Percentiles rank a stretch among this genome's conserved stretches.
Evolutionary conservation across 2,888 invertebrate species (phyloP).

Genomic region (Cynaeus angustus): DNA sequence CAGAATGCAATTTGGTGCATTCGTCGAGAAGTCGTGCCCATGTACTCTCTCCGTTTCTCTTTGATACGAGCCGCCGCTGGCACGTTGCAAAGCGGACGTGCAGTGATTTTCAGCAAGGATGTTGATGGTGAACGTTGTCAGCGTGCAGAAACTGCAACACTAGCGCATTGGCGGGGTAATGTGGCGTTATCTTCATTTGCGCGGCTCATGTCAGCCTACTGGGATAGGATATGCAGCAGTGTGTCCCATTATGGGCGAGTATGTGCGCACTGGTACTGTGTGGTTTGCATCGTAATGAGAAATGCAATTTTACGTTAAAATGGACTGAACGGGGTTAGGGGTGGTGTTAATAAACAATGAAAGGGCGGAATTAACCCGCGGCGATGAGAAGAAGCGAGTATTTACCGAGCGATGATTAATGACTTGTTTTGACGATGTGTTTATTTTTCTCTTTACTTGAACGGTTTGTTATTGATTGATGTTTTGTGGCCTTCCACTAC

Average conservation of each 20-base stretch:
- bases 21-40: constrained; percentile 40
- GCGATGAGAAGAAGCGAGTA: neutral
- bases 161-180: constrained; percentile 63
- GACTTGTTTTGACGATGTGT: no score
- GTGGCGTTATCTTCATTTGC: constrained; percentile 70
- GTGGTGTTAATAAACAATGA: constrained; percentile 60
- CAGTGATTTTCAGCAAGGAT: constrained; percentile 27
- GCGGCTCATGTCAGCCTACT: constrained; percentile 64
- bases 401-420: no score
- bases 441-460: no score
- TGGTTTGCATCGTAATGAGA: constrained; percentile 63
- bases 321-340: constrained; percentile 55
- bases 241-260: constrained; percentile 58
- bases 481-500: no score
- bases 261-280: constrained; percentile 58
- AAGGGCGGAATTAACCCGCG: neutral
- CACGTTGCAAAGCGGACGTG: constrained; percentile 14
- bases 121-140: constrained; percentile 30
- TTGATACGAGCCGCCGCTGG: neutral
- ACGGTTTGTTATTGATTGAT: no score
- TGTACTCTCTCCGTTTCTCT: constrained; percentile 21
- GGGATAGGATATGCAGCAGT: constrained; percentile 59
- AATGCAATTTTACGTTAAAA: constrained; percentile 61
- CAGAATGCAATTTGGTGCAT: constrained; percentile 63
- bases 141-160: constrained; percentile 60